Evolutionary conservation across 2,888 invertebrate species (phyloP), one percentile per base, ranked within the genome.

Genomic region (Ecdyonurus torrentis): DNA sequence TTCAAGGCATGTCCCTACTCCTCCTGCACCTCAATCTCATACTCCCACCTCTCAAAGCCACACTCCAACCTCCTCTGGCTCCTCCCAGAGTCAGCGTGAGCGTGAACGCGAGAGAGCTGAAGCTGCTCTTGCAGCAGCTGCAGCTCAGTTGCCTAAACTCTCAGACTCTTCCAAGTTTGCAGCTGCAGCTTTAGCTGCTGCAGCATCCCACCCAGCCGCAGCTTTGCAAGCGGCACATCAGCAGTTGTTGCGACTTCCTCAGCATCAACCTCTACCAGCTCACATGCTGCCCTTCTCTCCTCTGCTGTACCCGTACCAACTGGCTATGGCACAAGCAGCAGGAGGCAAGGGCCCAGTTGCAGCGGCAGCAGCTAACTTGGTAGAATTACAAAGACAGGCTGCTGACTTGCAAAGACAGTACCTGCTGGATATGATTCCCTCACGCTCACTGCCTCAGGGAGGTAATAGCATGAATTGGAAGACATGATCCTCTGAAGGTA

Each of bases 371-470:
- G 79, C 79, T 2, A 76, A 77, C 69, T 75, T 86, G 71, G 87
- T 85, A 1, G 91, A 92, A 69, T 80, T 91, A 74, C 91, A 91
- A 74, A 83, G 91, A 68, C 79, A 79, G 67, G 89, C 91, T 65
- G 89, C 89, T 2, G 91, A 91, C 74, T 79, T 91, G 67, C 96
- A 96, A 78, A 81, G 96, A 63, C 96, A 96, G 79, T 96, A 96
- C 80, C 82, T 97, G 71, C 82, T 97, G 66, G 96, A 97, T 76
- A 94, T 97, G 93, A 92, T 96, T 71, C 92, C 93, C 23, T 69
- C 73, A 15, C 67, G 68, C 22, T 66, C 69, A 19, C 61, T 69
- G 62, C 63, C 65, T 20, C 67, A 67, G 59, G 63, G 60, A 7
- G 63, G 63, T 2, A 59, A 59, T 15, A 50, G 63, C n/a, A 64